A percentile compares a stretch with the other conserved stretches of the same genome.
phyloP scores from a whole-genome alignment of 2,888 invertebrate genomes.

The Mayetiola destructor region DNA sequence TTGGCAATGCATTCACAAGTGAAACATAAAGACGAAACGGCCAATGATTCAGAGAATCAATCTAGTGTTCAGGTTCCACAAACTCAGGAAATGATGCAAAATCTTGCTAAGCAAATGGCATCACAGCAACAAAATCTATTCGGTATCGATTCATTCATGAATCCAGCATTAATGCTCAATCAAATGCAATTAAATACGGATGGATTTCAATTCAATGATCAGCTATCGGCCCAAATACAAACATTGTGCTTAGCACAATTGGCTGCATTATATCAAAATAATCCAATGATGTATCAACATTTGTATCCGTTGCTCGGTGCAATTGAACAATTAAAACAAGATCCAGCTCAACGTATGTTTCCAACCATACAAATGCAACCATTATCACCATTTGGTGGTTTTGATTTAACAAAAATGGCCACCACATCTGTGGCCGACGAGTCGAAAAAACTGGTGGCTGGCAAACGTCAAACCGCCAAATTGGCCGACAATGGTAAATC shows the following conservation, averaged over 20 bases:
- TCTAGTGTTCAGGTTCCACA: no score
- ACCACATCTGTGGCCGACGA: background rate
- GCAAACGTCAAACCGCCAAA: background rate
- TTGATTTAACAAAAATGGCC: background rate
- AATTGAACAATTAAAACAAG: conserved; percentile 11
- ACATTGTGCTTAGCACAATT: conserved; percentile 23
- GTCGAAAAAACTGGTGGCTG: background rate
- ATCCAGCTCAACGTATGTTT: conserved; percentile 2
- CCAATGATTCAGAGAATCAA: background rate
- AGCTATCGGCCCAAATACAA: conserved; percentile 18
- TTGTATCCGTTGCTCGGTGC: conserved; percentile 21
- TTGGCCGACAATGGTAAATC: background rate
- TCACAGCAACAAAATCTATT: background rate
- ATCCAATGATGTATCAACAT: conserved; percentile 22
- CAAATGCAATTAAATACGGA: background rate
- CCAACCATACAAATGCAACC: background rate
- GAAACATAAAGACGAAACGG: conserved; percentile 19
- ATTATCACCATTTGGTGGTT: conserved; percentile 4
- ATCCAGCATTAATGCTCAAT: conserved; percentile 1
- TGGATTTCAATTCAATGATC: background rate
- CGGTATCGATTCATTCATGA: conserved; percentile 5
- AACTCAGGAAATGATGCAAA: conserved; percentile 5
- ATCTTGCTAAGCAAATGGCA: conserved; percentile 2
- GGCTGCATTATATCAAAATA: conserved; percentile 22
- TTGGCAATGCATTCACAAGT: conserved; percentile 21